A percentile compares a stretch with the other conserved stretches of the same genome.
phyloP scores from a whole-genome alignment of 1,140 invertebrate genomes.

The Megalopta genalis region DNA sequence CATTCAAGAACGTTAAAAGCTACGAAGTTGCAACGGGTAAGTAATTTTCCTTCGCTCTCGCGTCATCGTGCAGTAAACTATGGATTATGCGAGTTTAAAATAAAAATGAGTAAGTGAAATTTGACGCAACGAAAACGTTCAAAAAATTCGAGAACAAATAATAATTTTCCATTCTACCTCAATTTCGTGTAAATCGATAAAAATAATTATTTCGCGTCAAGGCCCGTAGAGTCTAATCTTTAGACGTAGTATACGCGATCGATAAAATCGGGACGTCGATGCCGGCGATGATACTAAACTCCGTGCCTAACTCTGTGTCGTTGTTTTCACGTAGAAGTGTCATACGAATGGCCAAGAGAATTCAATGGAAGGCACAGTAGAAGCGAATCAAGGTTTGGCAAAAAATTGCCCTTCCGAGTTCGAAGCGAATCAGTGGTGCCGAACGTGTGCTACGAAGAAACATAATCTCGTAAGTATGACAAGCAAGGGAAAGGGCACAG shows the following conservation, averaged over 20 bases:
- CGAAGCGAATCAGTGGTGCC: conserved; percentile 45
- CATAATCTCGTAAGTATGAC: conserved; percentile 50
- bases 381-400: not conserved
- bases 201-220: no score
- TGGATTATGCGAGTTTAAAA: no score
- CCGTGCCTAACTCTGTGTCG: not conserved
- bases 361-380: conserved; percentile 9
- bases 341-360: conserved; percentile 26
- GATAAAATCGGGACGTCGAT: no score
- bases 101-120: no score
- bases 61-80: no score
- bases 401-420: conserved; percentile 27
- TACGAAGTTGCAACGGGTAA: conserved; percentile 22
- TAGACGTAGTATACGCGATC: no score
- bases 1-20: conserved; percentile 14
- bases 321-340: conserved; percentile 18
- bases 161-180: no score
- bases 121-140: no score
- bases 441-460: conserved; percentile 55
- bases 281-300: no score
- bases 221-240: no score
- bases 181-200: no score
- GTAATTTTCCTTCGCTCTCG: not conserved
- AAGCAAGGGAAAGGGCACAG: conserved; percentile 24
- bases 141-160: no score